A percentile compares a stretch with the other conserved stretches of the same genome.
Conservation (phyloP, 1,140 invertebrate species). For the Solenopsis fugax region DNA sequence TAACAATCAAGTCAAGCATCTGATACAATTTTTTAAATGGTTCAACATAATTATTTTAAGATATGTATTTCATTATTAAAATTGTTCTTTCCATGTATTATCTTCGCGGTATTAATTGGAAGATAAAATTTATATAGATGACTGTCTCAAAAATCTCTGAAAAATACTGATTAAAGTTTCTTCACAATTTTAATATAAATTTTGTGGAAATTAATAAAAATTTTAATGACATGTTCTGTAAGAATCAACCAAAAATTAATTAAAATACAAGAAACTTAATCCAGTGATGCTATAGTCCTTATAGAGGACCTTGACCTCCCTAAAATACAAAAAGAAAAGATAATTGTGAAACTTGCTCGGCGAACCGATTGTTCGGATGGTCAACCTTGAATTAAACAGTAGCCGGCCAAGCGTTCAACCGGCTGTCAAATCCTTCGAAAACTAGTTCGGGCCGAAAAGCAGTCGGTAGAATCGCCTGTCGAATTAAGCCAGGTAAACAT, state of each 20-base stretch:
- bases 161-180: not conserved
- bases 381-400: slow-evolving; percentile 10
- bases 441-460: slow-evolving; percentile 47
- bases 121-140: not conserved
- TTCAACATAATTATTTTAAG: too few relatives aligned
- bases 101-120: not conserved
- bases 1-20: too few relatives aligned
- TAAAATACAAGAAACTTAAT: not conserved
- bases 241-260: not conserved
- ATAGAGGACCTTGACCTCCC: not conserved
- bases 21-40: too few relatives aligned
- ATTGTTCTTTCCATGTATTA: not conserved
- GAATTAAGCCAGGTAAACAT: slow-evolving; percentile 84
- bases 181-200: not conserved
- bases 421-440: not conserved
- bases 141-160: not conserved
- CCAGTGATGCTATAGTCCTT: not conserved
- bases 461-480: slow-evolving; percentile 64
- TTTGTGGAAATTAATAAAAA: not conserved
- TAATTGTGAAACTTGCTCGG: not conserved
- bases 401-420: not conserved
- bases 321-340: slow-evolving; percentile 1
- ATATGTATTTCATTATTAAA: too few relatives aligned
- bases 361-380: not conserved
- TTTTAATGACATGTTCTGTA: not conserved